Evolutionary conservation across 2,888 invertebrate species (phyloP), one percentile per base, ranked within the genome.

Genomic region (Drosophila limbata): DNA sequence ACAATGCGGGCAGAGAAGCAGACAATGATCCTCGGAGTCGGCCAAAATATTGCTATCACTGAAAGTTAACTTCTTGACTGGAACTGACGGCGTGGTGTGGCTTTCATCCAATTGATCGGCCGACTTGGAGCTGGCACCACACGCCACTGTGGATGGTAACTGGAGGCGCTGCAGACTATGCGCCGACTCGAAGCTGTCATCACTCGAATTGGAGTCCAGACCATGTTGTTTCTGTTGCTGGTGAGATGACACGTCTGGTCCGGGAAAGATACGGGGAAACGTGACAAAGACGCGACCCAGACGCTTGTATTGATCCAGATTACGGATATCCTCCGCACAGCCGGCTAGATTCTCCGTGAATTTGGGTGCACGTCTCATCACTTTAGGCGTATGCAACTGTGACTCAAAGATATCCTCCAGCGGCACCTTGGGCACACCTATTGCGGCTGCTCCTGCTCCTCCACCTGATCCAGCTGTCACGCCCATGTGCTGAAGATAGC

Each of bases 341-440:
- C 94, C 94, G 37, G 95, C 94, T 47, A 95, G 91, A 88, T 94
- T 95, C 77, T 95, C 95, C 48, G 93, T 93, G 65, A 95, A 95
- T 84, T 95, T 95, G 0, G 95, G 95, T 1, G 95, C 95, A 19
- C 95, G 92, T 40, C 95, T 92, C 93, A 95, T 94, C 21, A 95
- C 94, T 79, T 94, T 93, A 0, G 94, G 94, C 13, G 94, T 94
- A 67, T 93, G 93, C 73, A 93, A 66, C 67, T 93, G 93, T 37
- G 93, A 93, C 72, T 93, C 93, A 25, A 89, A 92, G 13, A 92
- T 91, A 15, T 91, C 92, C 52, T 92, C 92, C 57, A 92, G 87
- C 28, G 90, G 76, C 40, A 88, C 84, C 42, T 90, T 88, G 50
- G 84, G 80, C 45, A 79, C 77, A 37, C 83, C 85, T n/a, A 76